phyloP scores from a whole-genome alignment of 1,140 invertebrate genomes.

The Eueides isabella region DNA sequence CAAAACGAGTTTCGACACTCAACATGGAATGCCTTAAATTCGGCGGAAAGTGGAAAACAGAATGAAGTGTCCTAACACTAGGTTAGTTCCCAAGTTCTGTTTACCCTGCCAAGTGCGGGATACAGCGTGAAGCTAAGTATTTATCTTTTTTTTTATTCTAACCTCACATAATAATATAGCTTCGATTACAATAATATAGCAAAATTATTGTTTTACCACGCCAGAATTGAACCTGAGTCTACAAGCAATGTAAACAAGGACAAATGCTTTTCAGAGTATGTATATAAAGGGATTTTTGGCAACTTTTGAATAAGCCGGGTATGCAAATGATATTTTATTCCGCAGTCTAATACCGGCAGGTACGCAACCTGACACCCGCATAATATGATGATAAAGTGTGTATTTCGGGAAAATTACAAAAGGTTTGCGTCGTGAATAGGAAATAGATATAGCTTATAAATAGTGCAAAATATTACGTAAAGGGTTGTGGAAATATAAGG shows the following conservation, averaged over 20 bases:
- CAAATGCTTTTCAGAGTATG: not conserved
- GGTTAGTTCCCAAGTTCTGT: no score
- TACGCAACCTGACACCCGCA: slow-evolving; percentile 9
- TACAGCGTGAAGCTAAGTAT: no score
- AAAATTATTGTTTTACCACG: not conserved
- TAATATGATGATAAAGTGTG: not conserved
- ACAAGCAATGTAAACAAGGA: not conserved
- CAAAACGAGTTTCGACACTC: no score
- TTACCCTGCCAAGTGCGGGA: no score
- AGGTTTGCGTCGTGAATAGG: not conserved
- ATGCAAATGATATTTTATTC: slow-evolving; percentile 2
- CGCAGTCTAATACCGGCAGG: slow-evolving; percentile 2
- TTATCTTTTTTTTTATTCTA: no score
- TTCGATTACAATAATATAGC: no score
- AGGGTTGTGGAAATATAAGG: not conserved
- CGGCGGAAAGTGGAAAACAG: no score
- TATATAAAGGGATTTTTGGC: not conserved
- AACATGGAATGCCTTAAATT: no score
- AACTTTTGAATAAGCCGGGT: not conserved
- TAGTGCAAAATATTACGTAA: not conserved
- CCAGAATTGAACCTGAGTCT: not conserved
- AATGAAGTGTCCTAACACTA: no score
- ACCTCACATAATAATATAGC: no score
- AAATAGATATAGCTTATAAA: not conserved
- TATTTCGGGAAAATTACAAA: not conserved